Conservation (phyloP, 2,113 vertebrate species). For the Edolisoma coerulescens region DNA sequence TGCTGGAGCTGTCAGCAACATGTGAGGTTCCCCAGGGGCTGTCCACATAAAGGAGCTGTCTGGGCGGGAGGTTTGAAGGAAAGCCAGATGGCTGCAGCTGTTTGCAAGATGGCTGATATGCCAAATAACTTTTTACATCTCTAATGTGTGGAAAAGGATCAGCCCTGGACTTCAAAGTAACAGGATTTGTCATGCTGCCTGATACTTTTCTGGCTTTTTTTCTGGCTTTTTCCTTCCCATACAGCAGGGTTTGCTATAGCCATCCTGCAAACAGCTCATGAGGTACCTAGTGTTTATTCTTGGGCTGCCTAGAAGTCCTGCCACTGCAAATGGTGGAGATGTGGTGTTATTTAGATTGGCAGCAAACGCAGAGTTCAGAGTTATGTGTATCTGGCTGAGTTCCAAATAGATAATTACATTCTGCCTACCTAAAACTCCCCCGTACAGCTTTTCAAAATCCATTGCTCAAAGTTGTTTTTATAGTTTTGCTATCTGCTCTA, state of each 20-base stretch:
- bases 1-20: background rate
- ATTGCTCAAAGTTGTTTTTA: background rate
- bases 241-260: background rate
- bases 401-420: slow-evolving; percentile 31
- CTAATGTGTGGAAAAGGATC: background rate
- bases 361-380: background rate
- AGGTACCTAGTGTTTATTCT: background rate
- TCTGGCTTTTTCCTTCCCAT: background rate
- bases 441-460: background rate
- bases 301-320: background rate
- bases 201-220: background rate
- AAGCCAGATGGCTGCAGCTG: slow-evolving; percentile 30
- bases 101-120: background rate
- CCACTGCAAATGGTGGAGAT: background rate
- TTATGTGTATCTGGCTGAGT: background rate
- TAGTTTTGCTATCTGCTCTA: background rate
- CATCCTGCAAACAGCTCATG: background rate
- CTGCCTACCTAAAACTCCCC: background rate
- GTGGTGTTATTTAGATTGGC: background rate
- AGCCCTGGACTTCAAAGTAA: background rate
- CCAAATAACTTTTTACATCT: slow-evolving; percentile 13
- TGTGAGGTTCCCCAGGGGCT: background rate
- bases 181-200: background rate
- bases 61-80: background rate
- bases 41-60: background rate